phyloP scores from a whole-genome alignment of 2,888 invertebrate genomes.

The Tenthredo amoena region DNA sequence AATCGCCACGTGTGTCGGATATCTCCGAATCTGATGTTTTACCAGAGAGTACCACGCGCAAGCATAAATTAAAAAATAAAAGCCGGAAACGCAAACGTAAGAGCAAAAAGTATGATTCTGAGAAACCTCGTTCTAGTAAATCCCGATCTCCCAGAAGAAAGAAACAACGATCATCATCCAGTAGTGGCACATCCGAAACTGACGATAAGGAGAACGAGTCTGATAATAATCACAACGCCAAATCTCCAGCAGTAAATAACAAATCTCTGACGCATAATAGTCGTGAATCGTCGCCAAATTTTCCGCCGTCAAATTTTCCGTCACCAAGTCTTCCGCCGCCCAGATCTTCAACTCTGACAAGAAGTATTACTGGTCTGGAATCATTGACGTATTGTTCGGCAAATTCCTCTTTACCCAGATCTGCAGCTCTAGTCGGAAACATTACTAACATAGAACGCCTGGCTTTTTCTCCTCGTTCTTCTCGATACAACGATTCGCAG shows the following conservation, averaged over 20 bases:
- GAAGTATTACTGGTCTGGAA: neutral
- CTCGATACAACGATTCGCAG: too few relatives aligned
- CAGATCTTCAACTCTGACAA: neutral
- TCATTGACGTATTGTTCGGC: neutral
- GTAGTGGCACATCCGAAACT: neutral
- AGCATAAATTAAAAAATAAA: neutral
- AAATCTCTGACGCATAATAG: neutral
- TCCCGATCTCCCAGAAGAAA: neutral
- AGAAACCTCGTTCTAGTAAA: neutral
- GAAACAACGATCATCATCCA: neutral
- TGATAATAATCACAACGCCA: neutral
- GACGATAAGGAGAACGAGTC: neutral
- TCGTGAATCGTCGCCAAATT: neutral
- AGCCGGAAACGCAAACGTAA: neutral
- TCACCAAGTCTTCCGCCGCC: neutral
- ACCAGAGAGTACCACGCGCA: neutral
- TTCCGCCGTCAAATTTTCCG: neutral
- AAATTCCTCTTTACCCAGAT: neutral
- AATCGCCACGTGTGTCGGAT: neutral
- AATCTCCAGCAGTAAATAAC: neutral
- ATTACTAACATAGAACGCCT: too few relatives aligned
- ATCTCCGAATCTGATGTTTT: neutral
- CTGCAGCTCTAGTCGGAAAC: neutral
- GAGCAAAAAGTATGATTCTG: neutral
- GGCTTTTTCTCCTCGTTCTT: too few relatives aligned